These are phyloP conservation scores for Peucedramus taeniatus DNA, from an alignment of 2,113 vertebrate species.

Conservation along the genomic window DNA sequence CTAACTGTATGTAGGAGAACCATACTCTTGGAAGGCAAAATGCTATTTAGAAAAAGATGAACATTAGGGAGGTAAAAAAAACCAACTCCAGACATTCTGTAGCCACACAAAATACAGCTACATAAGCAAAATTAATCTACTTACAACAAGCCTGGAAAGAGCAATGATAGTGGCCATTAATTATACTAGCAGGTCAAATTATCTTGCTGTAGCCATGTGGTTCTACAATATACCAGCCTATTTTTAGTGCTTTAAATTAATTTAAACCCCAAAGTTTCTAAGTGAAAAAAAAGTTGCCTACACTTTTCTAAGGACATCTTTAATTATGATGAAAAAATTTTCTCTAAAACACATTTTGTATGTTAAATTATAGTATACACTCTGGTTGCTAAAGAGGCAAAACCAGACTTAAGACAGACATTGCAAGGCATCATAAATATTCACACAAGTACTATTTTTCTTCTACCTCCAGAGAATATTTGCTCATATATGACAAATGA, in stretches of 20 bases:
- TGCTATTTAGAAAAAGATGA: background rate
- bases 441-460: background rate
- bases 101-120: background rate
- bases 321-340: background rate
- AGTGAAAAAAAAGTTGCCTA: background rate
- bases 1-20: background rate
- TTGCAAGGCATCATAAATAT: background rate
- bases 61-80: background rate
- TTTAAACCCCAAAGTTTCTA: background rate
- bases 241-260: background rate
- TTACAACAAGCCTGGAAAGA: background rate
- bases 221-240: background rate
- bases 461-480: background rate
- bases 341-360: background rate
- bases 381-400: background rate
- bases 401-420: background rate
- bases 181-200: background rate
- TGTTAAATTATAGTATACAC: background rate
- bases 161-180: background rate
- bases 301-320: background rate
- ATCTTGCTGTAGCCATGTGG: background rate
- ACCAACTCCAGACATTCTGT: background rate
- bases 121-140: background rate
- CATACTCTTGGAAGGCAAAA: background rate
- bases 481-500: background rate